Base-by-base conservation (phyloP, 30 jellyfish, hydroid and myxozoan genomes). In the Hydra vulgaris region DNA sequence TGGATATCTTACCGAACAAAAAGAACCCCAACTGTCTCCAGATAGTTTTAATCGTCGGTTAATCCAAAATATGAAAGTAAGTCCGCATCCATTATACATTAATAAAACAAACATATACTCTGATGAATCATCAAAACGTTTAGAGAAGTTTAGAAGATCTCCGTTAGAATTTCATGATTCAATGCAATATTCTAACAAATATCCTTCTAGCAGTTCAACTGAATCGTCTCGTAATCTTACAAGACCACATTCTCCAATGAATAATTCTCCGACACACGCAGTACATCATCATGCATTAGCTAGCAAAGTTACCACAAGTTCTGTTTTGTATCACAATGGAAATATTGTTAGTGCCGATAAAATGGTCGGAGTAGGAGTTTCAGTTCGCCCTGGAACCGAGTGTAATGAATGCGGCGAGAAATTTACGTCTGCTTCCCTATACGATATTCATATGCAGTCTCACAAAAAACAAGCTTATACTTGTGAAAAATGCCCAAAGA, bases 371-470 rank as follows among this genome's bases (percentile, higher is more conserved):
- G 16, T 68, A 8, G 27, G 27, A n/a, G 27, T 68, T 23, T 23
- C 16, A 15, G 26, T 16, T n/a, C 81, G 21, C n/a, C 81, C 55
- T 27, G 68, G 7, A 15, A 78, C 68, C 66, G 68, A 78, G 70
- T 80, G 87, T 25, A 23, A 26, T 21, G 72, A 80, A 70, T 80
- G 87, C 27, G 87, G 69, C 5, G 87, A 80, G 8, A 66, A 80
- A 15, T 80, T 80, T 66, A 66, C 87, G 0, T 80, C 87, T 1
- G 66, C 83, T 18, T 80, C 87, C n/a, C 83, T 80, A 17, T 80
- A 23, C 72, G 87, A 80, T 16, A 80, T 80, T 22, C 87, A 80
- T 26, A 54, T 80, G 74, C 87, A 70, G 27, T 80, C 87, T 71
- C 87, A 80, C 27, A 69, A 18, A 17, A 68, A 80, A 70, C 80